phyloP scores from a whole-genome alignment of 1,140 invertebrate genomes.

The Teleogryllus occipitalis region DNA sequence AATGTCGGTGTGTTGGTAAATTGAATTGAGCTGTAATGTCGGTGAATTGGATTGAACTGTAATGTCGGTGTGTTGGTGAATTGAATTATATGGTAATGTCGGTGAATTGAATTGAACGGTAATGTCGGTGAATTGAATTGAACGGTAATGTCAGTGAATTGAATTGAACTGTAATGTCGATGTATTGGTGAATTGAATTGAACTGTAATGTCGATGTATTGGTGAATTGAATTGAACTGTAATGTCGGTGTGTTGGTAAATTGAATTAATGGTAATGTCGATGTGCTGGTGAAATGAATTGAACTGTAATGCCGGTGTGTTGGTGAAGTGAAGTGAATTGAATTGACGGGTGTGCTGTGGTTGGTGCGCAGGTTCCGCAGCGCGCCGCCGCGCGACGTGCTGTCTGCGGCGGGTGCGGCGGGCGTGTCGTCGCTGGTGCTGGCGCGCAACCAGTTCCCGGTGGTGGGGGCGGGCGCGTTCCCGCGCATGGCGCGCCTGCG shows the following conservation, averaged over 20 bases:
- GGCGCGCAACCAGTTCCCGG: conserved; percentile 44
- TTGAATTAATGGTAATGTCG: no score
- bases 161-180: no score
- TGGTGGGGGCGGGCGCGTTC: conserved; percentile 38
- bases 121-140: background rate
- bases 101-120: no score
- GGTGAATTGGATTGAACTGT: background rate
- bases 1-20: background rate
- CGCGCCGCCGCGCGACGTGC: conserved; percentile 34
- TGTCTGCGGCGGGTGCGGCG: conserved; percentile 40
- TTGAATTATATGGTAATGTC: no score
- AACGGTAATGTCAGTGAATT: background rate
- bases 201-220: background rate
- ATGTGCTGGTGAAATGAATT: background rate
- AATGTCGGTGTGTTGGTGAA: no score
- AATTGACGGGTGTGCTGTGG: no score
- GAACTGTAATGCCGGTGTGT: background rate
- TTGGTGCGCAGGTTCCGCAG: conserved; percentile 33
- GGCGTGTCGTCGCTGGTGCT: conserved; percentile 41
- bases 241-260: no score
- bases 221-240: background rate
- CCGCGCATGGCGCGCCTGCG: conserved; percentile 43
- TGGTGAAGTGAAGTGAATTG: background rate
- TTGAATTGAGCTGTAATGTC: background rate
- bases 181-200: no score